phyloP scores from a whole-genome alignment of 2,113 vertebrate species.

The Ciconia maguari region DNA sequence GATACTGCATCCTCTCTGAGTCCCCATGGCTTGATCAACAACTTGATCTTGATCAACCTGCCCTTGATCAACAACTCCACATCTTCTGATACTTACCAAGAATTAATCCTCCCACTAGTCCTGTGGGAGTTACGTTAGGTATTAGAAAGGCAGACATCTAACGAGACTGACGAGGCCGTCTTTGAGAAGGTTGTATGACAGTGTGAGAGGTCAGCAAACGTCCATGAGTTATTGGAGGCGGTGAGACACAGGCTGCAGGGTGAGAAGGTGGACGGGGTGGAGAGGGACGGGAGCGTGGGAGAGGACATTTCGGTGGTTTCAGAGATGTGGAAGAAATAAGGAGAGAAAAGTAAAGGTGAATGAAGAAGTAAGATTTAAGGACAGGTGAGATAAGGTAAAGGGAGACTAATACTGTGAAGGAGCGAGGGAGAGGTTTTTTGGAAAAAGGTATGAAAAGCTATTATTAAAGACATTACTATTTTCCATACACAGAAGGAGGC shows the following conservation, averaged over 20 bases:
- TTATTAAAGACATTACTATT: not conserved
- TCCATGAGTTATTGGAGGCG: not conserved
- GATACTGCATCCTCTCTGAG: not conserved
- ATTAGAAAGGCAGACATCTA: not conserved
- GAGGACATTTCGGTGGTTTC: not conserved
- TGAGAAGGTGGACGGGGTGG: not conserved
- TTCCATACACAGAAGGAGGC: not conserved
- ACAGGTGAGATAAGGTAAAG: not conserved
- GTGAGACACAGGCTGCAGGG: not conserved
- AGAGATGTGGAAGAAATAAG: not conserved
- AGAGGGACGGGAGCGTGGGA: rapidly evolving
- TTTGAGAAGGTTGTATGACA: not conserved
- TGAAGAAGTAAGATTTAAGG: not conserved
- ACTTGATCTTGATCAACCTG: not conserved
- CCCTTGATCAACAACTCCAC: not conserved
- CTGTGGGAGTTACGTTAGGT: not conserved
- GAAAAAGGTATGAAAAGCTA: not conserved
- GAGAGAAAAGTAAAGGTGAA: not conserved
- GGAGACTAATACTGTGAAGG: not conserved
- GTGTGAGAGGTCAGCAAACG: not conserved
- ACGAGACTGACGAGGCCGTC: not conserved
- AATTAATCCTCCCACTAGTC: not conserved
- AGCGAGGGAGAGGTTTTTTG: not conserved
- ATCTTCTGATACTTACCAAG: not conserved
- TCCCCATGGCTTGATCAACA: not conserved